Evolutionary conservation across 2,888 invertebrate species (phyloP).

Genomic region (Brachycybe producta): DNA sequence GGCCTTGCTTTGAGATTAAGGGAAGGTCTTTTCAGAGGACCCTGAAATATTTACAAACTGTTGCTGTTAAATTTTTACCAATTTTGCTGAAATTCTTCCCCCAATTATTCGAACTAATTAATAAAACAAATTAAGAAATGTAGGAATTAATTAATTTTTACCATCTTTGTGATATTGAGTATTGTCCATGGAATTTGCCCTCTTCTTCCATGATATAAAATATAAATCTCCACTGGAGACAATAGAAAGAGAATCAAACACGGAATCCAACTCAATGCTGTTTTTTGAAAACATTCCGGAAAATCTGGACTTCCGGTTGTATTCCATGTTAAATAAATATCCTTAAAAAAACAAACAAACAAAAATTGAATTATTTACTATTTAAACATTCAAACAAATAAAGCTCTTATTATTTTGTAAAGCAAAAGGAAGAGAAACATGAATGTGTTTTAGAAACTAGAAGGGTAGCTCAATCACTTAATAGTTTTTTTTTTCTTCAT

Average conservation of each 20-base stretch:
- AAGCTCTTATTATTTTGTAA: too few relatives aligned
- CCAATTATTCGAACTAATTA: background rate
- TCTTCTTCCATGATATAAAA: slow-evolving; percentile 20
- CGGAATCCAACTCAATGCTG: slow-evolving; percentile 37
- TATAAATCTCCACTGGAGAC: slow-evolving; percentile 26
- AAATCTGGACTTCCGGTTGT: slow-evolving; percentile 71
- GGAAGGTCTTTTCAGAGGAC: too few relatives aligned
- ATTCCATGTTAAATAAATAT: slow-evolving; percentile 60
- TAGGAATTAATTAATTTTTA: slow-evolving; percentile 26
- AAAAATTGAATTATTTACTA: too few relatives aligned
- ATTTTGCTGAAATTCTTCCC: background rate
- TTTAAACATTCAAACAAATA: too few relatives aligned
- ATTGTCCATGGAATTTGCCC: slow-evolving; percentile 25
- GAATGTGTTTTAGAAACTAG: too few relatives aligned
- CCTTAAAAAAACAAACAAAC: slow-evolving; percentile 46
- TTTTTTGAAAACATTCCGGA: slow-evolving; percentile 46
- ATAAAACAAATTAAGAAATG: background rate
- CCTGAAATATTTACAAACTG: too few relatives aligned
- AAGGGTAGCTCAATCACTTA: too few relatives aligned
- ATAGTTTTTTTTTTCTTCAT: too few relatives aligned
- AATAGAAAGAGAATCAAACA: slow-evolving; percentile 31
- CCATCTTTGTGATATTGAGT: slow-evolving; percentile 54
- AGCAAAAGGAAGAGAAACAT: too few relatives aligned
- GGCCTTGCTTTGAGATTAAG: too few relatives aligned
- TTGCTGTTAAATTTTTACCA: background rate